Evolutionary conservation across 2,888 invertebrate genomes (phyloP).

Genomic region (Drosophila parthenogenetica): DNA sequence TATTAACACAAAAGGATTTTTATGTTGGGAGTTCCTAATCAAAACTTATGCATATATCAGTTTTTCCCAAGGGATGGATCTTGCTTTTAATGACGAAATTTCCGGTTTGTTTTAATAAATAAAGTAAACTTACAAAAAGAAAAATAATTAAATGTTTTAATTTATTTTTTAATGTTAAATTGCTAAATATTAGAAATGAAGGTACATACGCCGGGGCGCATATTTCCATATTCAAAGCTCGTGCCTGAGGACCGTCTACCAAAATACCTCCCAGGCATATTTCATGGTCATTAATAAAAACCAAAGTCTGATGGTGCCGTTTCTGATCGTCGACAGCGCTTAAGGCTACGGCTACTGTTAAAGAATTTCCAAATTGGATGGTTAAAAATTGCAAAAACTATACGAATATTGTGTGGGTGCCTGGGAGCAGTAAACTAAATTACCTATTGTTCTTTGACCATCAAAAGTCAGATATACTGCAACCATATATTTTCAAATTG

Average conservation of each 20-base stretch:
- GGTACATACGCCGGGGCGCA: background rate
- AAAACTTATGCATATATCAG: background rate
- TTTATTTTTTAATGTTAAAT: no score
- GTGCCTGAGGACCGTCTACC: constrained; percentile 66
- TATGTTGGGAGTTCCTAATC: background rate
- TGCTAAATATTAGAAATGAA: no score
- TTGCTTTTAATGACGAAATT: no score
- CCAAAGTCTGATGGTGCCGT: constrained; percentile 29
- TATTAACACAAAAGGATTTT: background rate
- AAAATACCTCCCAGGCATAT: constrained; percentile 74
- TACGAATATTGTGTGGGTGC: constrained; percentile 70
- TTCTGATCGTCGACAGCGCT: constrained; percentile 17
- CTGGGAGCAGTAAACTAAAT: constrained; percentile 52
- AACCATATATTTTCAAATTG: constrained; percentile 65
- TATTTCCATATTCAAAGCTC: constrained; percentile 23
- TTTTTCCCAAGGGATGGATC: constrained; percentile 3
- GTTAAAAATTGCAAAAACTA: constrained; percentile 51
- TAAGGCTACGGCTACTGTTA: constrained; percentile 38
- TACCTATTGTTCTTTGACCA: constrained; percentile 27
- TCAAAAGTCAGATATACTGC: constrained; percentile 13
- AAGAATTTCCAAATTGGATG: constrained; percentile 60
- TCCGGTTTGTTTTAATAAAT: no score
- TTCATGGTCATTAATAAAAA: constrained; percentile 81
- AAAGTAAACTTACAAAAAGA: no score
- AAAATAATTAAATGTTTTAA: no score